Evolutionary conservation across 2,888 invertebrate species (phyloP), one percentile per base, ranked within the genome.

Genomic region (Ochlodes sylvanus): DNA sequence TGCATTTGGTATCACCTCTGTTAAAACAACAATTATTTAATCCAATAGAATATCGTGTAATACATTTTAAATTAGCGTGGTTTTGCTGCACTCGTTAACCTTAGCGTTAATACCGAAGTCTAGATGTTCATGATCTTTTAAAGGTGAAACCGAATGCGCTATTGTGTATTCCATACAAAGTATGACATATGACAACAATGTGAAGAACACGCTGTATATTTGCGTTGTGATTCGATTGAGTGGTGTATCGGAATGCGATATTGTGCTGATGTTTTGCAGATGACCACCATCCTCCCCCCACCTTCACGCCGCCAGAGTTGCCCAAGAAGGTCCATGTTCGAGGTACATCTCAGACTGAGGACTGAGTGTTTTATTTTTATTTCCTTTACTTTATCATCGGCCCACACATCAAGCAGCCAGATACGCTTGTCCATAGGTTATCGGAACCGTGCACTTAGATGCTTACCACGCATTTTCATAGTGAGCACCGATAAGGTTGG

Each of bases 261-360:
- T 87, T 94, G 94, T 94, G 95, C 94, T 94, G 95, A 95, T 95
- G 94, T 96, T 96, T 97, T 97, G 95, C 97, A 98, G 98, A 98
- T 97, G 98, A 98, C 95, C 97, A 97, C 96, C 97, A 97, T 95
- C 97, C 97, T 96, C 97, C 98, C 95, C 98, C 98, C 95, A 98
- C 98, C 95, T 98, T 98, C 96, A 98, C 98, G 95, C 98, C 98
- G 95, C 98, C 98, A 96, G 98, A 98, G 97, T 97, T 98, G 96
- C 98, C 98, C 95, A 98, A 98, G 97, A 97, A 98, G 97, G 97
- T 98, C 96, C 98, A 98, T 96, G 96, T 98, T 94, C 96, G 98
- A 97, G 98, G 98, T 98, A 95, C 94, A 91, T 89, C 88, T 90
- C 90, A 88, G 88, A 85, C 88, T 87, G 86, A 86, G 83, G 84